Evolutionary conservation across 1,140 invertebrate genomes (phyloP).

Genomic region (Ruditapes philippinarum): DNA sequence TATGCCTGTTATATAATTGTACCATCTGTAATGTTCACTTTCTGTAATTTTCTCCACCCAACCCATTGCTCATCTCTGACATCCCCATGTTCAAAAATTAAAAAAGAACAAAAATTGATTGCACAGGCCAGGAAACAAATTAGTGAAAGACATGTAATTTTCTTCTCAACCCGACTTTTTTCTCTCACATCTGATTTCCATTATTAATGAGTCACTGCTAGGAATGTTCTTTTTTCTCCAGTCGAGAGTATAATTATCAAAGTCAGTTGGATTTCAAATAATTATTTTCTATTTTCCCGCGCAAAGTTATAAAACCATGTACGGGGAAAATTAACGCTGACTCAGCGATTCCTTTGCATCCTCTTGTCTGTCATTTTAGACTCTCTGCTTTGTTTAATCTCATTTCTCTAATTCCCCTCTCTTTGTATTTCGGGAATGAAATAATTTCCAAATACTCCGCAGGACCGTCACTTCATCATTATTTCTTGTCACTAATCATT

Average conservation of each 20-base stretch:
- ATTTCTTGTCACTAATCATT: neutral
- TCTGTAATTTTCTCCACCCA: neutral
- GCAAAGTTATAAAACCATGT: neutral
- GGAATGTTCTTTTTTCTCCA: conserved; percentile 47
- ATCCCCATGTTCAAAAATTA: conserved; percentile 37
- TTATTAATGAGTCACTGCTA: conserved; percentile 30
- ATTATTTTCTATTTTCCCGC: neutral
- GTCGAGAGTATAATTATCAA: conserved; percentile 30
- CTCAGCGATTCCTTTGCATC: neutral
- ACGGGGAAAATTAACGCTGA: neutral
- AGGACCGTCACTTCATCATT: neutral
- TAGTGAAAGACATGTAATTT: conserved; percentile 54
- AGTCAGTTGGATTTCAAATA: conserved; percentile 51
- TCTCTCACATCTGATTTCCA: conserved; percentile 2
- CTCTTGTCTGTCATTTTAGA: neutral
- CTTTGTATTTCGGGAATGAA: neutral
- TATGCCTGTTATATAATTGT: neutral
- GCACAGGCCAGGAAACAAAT: conserved; percentile 43
- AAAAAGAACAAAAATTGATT: conserved; percentile 51
- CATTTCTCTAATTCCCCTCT: neutral
- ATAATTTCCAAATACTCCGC: neutral
- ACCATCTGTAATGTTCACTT: neutral
- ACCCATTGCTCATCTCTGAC: neutral
- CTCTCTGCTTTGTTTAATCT: neutral
- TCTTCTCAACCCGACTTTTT: neutral